These are phyloP conservation scores for Drosophila maculinotata DNA, from an alignment of 2,888 invertebrate genomes.

Conservation along the genomic window DNA sequence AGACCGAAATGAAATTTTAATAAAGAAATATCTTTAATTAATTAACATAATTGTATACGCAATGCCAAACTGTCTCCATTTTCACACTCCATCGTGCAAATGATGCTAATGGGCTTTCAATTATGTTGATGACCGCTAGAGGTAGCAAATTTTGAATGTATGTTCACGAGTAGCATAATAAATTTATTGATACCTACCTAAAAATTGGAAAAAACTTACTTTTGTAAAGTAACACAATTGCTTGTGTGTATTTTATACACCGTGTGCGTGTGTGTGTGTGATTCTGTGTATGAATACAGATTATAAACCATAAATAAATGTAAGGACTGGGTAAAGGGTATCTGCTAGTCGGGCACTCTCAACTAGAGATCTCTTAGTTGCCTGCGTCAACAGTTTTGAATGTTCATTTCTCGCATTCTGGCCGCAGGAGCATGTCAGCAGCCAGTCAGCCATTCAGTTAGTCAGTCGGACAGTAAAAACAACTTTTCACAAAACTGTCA, in stretches of 20 bases:
- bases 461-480: conserved; percentile 46
- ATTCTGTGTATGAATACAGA: too few relatives aligned
- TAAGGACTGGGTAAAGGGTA: too few relatives aligned
- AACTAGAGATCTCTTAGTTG: too few relatives aligned
- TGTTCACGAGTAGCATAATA: conserved; percentile 23
- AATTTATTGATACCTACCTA: too few relatives aligned
- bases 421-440: conserved; percentile 45
- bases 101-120: conserved; percentile 73
- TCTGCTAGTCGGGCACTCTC: too few relatives aligned
- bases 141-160: conserved; percentile 32
- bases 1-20: too few relatives aligned
- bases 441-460: conserved; percentile 23
- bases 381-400: conserved; percentile 49
- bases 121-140: conserved; percentile 46
- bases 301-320: too few relatives aligned
- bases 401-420: conserved; percentile 37
- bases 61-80: conserved; percentile 52
- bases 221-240: too few relatives aligned
- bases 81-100: conserved; percentile 64
- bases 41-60: conserved; percentile 64
- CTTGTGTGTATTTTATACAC: too few relatives aligned
- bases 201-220: conserved; percentile 17
- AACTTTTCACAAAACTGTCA: conserved; percentile 74
- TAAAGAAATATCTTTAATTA: conserved; percentile 70
- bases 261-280: too few relatives aligned